Conservation (phyloP, 2,888 invertebrate genomes). For the Leucozona laternaria region DNA sequence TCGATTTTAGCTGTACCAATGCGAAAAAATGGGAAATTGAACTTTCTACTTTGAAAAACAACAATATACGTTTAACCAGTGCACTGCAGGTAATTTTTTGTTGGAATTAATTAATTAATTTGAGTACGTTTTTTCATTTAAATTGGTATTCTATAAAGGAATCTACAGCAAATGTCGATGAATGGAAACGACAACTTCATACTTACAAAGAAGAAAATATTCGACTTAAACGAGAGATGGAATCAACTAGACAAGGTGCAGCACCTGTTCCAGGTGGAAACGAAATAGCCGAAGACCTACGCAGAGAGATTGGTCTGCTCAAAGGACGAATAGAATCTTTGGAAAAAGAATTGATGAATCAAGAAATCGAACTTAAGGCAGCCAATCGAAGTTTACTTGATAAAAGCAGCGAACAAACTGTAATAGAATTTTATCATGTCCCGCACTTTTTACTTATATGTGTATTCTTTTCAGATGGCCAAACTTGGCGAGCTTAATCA, state of each 20-base stretch:
- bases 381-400: constrained; percentile 83
- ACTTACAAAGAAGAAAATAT: constrained; percentile 96
- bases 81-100: constrained; percentile 89
- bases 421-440: constrained; percentile 79
- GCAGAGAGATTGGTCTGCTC: constrained; percentile 89
- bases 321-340: constrained; percentile 92
- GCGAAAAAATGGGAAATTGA: constrained; percentile 99
- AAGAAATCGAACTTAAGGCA: constrained; percentile 92
- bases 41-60: constrained; percentile 96
- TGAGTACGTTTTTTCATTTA: background rate
- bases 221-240: constrained; percentile 90
- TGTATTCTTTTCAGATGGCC: constrained; percentile 79
- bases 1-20: constrained; percentile 92
- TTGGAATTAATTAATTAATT: background rate
- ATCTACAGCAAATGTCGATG: constrained; percentile 98
- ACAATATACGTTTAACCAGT: constrained; percentile 96
- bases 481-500: constrained; percentile 82
- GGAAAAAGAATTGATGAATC: constrained; percentile 91
- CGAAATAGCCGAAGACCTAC: constrained; percentile 90
- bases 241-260: constrained; percentile 89
- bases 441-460: background rate
- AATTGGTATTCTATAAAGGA: constrained; percentile 81
- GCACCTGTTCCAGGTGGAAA: constrained; percentile 86
- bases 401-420: constrained; percentile 90
- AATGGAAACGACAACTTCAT: constrained; percentile 98